Percentiles rank a stretch among this genome's conserved stretches.
phyloP scores from a whole-genome alignment of 2,888 invertebrate genomes.

The Colletes collaris region DNA sequence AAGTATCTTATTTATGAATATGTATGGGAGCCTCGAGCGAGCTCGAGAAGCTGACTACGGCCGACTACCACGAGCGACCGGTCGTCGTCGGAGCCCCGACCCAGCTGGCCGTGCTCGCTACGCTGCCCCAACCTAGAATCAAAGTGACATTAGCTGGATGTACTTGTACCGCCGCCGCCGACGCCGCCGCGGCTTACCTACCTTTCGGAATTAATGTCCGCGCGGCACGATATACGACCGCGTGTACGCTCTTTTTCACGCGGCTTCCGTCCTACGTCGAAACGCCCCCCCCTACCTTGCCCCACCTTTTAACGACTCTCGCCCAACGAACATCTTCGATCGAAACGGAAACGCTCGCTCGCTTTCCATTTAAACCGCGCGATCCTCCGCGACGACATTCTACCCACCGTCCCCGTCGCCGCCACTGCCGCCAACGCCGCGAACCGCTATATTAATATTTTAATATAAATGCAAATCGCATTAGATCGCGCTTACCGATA shows the following conservation, averaged over 20 bases:
- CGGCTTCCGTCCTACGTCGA: slow-evolving; percentile 44
- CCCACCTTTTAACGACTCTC: too few species aligned
- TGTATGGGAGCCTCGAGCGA: slow-evolving; percentile 69
- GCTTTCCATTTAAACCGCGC: slow-evolving; percentile 70
- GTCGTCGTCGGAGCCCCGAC: slow-evolving; percentile 28
- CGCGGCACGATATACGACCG: slow-evolving; percentile 66
- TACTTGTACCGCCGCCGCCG: slow-evolving; percentile 30
- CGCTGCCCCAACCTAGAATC: slow-evolving; percentile 60
- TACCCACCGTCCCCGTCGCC: slow-evolving; percentile 30
- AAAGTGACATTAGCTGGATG: slow-evolving; percentile 64
- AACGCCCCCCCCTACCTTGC: slow-evolving; percentile 1
- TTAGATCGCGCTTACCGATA: slow-evolving; percentile 76
- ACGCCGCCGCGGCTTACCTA: slow-evolving; percentile 36
- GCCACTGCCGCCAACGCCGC: slow-evolving; percentile 32
- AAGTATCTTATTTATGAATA: slow-evolving; percentile 79
- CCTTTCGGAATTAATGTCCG: slow-evolving; percentile 66
- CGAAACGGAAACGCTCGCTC: slow-evolving; percentile 34
- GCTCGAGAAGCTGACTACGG: slow-evolving; percentile 60
- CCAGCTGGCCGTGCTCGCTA: slow-evolving; percentile 51
- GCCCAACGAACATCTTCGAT: not conserved
- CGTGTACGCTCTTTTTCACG: slow-evolving; percentile 51
- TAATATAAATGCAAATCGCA: slow-evolving; percentile 80
- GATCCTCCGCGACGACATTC: slow-evolving; percentile 66
- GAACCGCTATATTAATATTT: slow-evolving; percentile 76
- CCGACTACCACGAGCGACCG: slow-evolving; percentile 28